Conservation (phyloP, 92 coral and sea anemone species). For the Isaurus tuberculatus region DNA sequence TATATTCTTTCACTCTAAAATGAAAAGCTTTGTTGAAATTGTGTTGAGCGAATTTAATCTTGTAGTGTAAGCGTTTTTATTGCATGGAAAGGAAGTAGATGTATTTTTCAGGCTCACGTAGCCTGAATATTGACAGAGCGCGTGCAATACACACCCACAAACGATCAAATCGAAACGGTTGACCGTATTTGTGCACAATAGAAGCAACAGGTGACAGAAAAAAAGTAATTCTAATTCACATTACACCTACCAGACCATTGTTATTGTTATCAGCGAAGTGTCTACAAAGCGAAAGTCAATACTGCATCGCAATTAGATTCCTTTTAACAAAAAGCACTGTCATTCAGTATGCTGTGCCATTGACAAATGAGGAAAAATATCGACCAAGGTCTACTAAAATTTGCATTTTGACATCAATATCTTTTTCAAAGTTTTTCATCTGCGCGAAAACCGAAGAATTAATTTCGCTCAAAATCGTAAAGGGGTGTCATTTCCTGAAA, state of each 20-base stretch:
- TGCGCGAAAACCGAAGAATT: neutral
- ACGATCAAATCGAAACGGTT: slow-evolving; percentile 39
- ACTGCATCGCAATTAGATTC: slow-evolving; percentile 27
- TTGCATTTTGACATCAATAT: slow-evolving; percentile 21
- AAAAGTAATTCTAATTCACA: slow-evolving; percentile 28
- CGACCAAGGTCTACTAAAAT: slow-evolving; percentile 10
- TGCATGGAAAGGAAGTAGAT: slow-evolving; percentile 36
- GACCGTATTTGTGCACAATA: slow-evolving; percentile 53
- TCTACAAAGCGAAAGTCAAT: slow-evolving; percentile 40
- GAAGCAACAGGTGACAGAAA: slow-evolving; percentile 49
- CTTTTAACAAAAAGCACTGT: slow-evolving; percentile 43
- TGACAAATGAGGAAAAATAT: slow-evolving; percentile 4
- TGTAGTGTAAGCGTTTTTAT: slow-evolving; percentile 9
- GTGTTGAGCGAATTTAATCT: neutral
- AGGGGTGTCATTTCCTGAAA: slow-evolving; percentile 12
- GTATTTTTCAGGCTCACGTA: slow-evolving; percentile 37
- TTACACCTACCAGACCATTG: slow-evolving; percentile 19
- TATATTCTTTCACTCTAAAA: neutral
- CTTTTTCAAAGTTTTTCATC: slow-evolving; percentile 1
- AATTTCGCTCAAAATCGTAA: neutral
- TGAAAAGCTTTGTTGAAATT: slow-evolving; percentile 23
- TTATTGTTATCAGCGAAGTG: slow-evolving; percentile 47
- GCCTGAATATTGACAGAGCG: slow-evolving; percentile 26
- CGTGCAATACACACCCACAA: slow-evolving; percentile 41
- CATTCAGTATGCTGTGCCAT: slow-evolving; percentile 18